These are phyloP conservation scores for Poeciliopsis turrubarensis DNA, from an alignment of 2,113 vertebrate species.

Conservation along the genomic window DNA sequence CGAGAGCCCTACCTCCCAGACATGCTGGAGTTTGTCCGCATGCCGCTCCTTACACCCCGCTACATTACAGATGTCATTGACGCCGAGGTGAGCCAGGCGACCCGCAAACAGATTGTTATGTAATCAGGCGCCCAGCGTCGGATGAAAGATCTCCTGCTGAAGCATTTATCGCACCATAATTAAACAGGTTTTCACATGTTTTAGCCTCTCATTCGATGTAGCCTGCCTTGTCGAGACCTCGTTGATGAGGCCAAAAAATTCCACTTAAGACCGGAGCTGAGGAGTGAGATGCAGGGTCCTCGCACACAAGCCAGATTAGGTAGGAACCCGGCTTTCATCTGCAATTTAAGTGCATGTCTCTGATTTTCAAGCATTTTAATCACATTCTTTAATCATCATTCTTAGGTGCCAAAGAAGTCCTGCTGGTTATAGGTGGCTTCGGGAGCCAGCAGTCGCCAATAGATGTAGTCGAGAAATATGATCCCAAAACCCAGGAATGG, in stretches of 20 bases:
- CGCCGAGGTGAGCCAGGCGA: slow-evolving; percentile 85
- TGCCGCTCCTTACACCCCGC: slow-evolving; percentile 96
- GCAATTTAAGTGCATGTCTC: neutral
- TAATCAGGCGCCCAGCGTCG: slow-evolving; percentile 12
- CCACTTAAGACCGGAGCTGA: slow-evolving; percentile 93
- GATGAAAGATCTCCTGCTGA: slow-evolving; percentile 20
- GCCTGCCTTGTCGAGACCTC: slow-evolving; percentile 95
- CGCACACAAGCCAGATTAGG: slow-evolving; percentile 95
- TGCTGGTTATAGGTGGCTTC: slow-evolving; percentile 96
- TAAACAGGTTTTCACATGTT: slow-evolving; percentile 55
- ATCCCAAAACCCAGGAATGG: slow-evolving; percentile 98
- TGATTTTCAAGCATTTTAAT: slow-evolving; percentile 12
- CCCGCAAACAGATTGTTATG: slow-evolving; percentile 3
- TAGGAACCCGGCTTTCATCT: slow-evolving; percentile 57
- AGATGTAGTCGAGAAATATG: slow-evolving; percentile 97
- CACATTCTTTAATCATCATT: slow-evolving; percentile 17
- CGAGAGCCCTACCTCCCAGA: slow-evolving; percentile 89
- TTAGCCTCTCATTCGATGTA: slow-evolving; percentile 94
- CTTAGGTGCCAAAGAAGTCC: slow-evolving; percentile 95
- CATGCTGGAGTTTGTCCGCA: slow-evolving; percentile 93
- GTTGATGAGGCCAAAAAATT: slow-evolving; percentile 99
- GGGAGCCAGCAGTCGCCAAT: slow-evolving; percentile 98
- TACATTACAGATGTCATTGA: slow-evolving; percentile 99
- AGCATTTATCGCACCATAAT: slow-evolving; percentile 23
- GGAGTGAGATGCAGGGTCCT: slow-evolving; percentile 98